These are phyloP conservation scores for Lordiphosa andalusiaca DNA, from an alignment of 2,888 invertebrate genomes.

Conservation along the genomic window DNA sequence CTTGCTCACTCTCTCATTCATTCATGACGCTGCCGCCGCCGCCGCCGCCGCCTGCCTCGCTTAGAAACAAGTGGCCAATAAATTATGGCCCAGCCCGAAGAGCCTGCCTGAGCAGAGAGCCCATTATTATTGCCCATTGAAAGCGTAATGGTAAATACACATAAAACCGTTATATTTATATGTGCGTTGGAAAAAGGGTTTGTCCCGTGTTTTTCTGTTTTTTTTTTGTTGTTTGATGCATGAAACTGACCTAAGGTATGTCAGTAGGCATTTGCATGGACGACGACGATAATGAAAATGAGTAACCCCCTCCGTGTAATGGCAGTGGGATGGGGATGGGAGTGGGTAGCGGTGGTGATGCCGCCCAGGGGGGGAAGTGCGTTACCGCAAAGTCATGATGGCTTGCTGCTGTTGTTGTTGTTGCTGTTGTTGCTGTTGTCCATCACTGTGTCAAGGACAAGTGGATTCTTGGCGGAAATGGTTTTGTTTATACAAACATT, in stretches of 20 bases:
- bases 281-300: slow-evolving; percentile 61
- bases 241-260: slow-evolving; percentile 70
- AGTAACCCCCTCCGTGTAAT: slow-evolving; percentile 8
- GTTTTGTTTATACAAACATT: slow-evolving; percentile 8
- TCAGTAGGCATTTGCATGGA: slow-evolving; percentile 59
- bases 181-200: slow-evolving; percentile 28
- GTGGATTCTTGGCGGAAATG: slow-evolving; percentile 52
- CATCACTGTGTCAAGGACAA: slow-evolving; percentile 71
- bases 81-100: slow-evolving; percentile 64
- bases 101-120: slow-evolving; percentile 32
- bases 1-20: slow-evolving; percentile 34
- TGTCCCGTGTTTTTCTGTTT: slow-evolving; percentile 11
- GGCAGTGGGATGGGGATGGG: neutral
- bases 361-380: neutral
- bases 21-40: slow-evolving; percentile 37
- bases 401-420: slow-evolving; percentile 31
- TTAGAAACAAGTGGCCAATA: slow-evolving; percentile 74
- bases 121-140: slow-evolving; percentile 72
- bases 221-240: slow-evolving; percentile 56
- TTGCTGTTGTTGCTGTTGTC: slow-evolving; percentile 43
- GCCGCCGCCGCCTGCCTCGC: slow-evolving; percentile 39
- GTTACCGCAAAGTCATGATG: slow-evolving; percentile 64
- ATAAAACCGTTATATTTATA: slow-evolving; percentile 59
- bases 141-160: slow-evolving; percentile 70
- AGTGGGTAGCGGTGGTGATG: slow-evolving; percentile 1